Base-by-base conservation (phyloP, 2,888 invertebrate species). In the Leptinotarsa rubiginosa region DNA sequence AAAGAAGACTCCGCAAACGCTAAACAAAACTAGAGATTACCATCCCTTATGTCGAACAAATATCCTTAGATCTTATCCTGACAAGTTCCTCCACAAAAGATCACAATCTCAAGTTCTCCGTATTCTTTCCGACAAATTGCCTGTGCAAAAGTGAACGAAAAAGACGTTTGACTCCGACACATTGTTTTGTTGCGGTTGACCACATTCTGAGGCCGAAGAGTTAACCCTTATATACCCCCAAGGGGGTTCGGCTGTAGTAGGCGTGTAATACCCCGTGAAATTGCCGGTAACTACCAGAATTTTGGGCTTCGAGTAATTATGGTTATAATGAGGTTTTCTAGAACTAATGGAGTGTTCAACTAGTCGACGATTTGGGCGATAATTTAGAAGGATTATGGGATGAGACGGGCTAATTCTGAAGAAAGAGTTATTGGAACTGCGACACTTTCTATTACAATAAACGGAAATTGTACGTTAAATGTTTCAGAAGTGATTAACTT, bases 241-340 rank as follows among this genome's bases (percentile, higher is more conserved):
- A 54, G 41, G 70, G 71, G 70, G 71, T 41, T 69, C 22, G 70
- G 74, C 47, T 68, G 65, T 22, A 71, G 71, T 75, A 72, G 75
- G 76, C 75, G 74, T 74, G 75, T 78, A 78, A 78, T 76, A 18
- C 65, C 50, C 69, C 73, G 72, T 78, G 70, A 77, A 77, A 75
- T 78, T 70, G 64, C 69, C 69, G 62, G 49, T 54, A 56, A 67
- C 75, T 73, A 71, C 75, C 64, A 74, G 73, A 72, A 70, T 76
- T 75, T 18, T 65, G 71, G 16, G 47, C 47, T 65, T 67, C 31
- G 65, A 62, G 73, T 77, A 67, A 72, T 73, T 52, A 70, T 15
- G 50, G 47, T 54, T 47, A 72, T 75, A 67, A 74, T 75, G 66
- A 70, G 70, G 52, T 54, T 67, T 75, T 65, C 59, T 50, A 22